These are phyloP conservation scores for Plagodis dolabraria DNA, from an alignment of 2,888 invertebrate species.

Conservation along the genomic window DNA sequence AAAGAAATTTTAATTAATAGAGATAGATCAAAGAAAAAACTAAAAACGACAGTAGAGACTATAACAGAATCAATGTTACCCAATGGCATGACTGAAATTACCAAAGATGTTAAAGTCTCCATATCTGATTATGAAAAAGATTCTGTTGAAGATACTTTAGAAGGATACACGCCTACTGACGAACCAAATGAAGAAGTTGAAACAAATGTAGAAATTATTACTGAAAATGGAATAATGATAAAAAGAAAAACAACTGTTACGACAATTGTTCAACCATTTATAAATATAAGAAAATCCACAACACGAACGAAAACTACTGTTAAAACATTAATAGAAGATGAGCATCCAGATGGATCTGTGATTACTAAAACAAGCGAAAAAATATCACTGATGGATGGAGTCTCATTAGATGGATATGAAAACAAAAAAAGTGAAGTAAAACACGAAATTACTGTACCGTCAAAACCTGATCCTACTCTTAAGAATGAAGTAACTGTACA, in stretches of 20 bases:
- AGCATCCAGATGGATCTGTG: constrained; percentile 70
- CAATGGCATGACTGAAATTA: constrained; percentile 70
- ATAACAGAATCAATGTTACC: constrained; percentile 68
- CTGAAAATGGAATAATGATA: constrained; percentile 58
- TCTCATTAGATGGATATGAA: constrained; percentile 32
- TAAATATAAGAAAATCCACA: constrained; percentile 47
- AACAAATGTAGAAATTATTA: constrained; percentile 52
- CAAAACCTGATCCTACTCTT: neutral
- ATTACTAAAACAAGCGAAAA: constrained; percentile 70
- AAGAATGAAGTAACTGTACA: neutral
- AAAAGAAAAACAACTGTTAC: constrained; percentile 64
- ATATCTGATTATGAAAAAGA: constrained; percentile 61
- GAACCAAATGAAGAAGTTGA: constrained; percentile 57
- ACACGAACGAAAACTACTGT: constrained; percentile 65
- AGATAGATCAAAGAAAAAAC: constrained; percentile 65
- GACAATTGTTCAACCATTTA: constrained; percentile 57
- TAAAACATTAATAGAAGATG: constrained; percentile 66
- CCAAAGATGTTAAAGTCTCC: constrained; percentile 72
- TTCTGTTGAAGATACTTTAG: constrained; percentile 41
- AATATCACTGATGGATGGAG: constrained; percentile 57
- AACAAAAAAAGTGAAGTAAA: neutral
- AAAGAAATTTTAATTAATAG: constrained; percentile 64
- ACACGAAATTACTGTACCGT: neutral
- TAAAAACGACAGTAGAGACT: constrained; percentile 71
- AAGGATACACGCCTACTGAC: constrained; percentile 53